Base-by-base conservation (phyloP, 2,888 invertebrate species). In the Machimus rusticus region DNA sequence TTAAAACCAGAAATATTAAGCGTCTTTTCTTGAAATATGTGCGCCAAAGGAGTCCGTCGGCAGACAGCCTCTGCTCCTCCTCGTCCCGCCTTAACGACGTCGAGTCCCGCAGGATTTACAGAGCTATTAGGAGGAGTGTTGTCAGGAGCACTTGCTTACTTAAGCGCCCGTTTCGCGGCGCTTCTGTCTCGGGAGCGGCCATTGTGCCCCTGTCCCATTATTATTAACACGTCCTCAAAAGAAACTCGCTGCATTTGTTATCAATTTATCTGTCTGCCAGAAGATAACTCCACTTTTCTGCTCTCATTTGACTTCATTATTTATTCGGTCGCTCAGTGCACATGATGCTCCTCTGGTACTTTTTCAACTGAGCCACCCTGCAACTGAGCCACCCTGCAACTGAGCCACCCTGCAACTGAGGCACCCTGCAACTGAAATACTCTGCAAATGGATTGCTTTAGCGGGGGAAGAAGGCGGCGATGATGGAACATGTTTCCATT, bases 261-360 rank as follows among this genome's bases (percentile, higher is more conserved):
- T 78, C 78, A 78, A 78, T 78, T 78, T 78, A 78, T 78, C 78
- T 78, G 78, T 78, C 78, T 78, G 78, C 78, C 43, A 37, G 39
- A 12, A 78, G 78, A 43, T 37, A 78, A 12, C n/a, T 39, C 39
- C 19, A 78, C 78, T 78, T 78, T 78, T 78, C 39, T 78, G 39
- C 23, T 78, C 78, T 78, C 78, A 78, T 78, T 78, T 78, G 78
- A 78, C 78, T 78, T 78, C 78, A 78, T 78, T 78, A 78, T 78
- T 78, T 78, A 78, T 78, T 78, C 78, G 78, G 78, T 46, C 39
- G 39, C 76, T n/a, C 23, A 43, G 4, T 78, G 78, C 78, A 78
- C 78, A 78, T 78, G 37, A 78, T 78, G 78, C 78, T 28, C 1
- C 43, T 16, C 12, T 3, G 8, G 9, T 66, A 23, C 66, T 23